Percentiles rank a stretch among this genome's conserved stretches.
Conservation (phyloP, 2,888 invertebrate genomes). For the Odontomyia ornata region DNA sequence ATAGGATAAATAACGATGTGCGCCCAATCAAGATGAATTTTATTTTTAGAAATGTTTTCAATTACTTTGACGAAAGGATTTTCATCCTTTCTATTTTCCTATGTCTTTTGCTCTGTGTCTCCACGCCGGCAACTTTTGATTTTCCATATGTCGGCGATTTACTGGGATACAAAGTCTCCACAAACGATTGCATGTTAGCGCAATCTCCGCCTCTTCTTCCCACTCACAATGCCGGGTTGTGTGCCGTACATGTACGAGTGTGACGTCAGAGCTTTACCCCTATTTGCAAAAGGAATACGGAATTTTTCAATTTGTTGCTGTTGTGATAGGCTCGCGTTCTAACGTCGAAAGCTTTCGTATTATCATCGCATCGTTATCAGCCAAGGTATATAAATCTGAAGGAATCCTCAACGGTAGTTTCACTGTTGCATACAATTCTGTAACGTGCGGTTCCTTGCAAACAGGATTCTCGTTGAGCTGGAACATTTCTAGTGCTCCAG, state of each 20-base stretch:
- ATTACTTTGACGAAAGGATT: not conserved
- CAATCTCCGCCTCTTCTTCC: conserved; percentile 43
- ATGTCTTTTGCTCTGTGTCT: not conserved
- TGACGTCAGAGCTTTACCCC: conserved; percentile 44
- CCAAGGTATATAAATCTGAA: conserved; percentile 49
- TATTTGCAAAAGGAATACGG: conserved; percentile 18
- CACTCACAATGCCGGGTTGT: not conserved
- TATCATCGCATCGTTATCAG: conserved; percentile 45
- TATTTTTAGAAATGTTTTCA: conserved; percentile 23
- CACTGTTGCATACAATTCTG: conserved; percentile 49
- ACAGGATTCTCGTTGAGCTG: not conserved
- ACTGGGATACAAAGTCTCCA: conserved; percentile 31
- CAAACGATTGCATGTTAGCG: conserved; percentile 17
- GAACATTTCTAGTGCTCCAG: not conserved
- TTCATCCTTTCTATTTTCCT: not conserved
- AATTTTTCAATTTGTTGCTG: conserved; percentile 17
- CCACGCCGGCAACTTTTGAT: not conserved
- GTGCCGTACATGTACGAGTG: not conserved
- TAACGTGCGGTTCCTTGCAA: conserved; percentile 47
- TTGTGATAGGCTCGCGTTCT: conserved; percentile 25
- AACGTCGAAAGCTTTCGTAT: conserved; percentile 29
- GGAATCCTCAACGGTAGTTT: conserved; percentile 44
- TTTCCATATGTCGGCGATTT: not conserved
- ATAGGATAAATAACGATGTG: conserved; percentile 21
- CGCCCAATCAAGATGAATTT: conserved; percentile 14